Evolutionary conservation across 2,888 invertebrate species (phyloP).

Genomic region (Nudaria mundana): DNA sequence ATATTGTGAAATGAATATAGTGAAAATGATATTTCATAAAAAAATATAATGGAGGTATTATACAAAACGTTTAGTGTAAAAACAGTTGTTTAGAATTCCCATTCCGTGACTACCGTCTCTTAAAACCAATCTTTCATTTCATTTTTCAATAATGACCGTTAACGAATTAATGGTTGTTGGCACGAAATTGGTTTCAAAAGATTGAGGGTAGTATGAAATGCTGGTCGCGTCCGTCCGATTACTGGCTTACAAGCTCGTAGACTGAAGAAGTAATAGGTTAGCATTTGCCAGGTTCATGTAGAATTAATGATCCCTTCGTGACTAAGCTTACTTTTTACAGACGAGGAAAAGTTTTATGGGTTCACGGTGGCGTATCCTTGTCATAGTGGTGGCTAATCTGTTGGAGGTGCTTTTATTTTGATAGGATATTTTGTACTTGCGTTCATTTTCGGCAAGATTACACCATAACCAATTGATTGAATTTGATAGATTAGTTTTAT

Average conservation of each 20-base stretch:
- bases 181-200: constrained; percentile 29
- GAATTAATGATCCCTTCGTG: constrained; percentile 69
- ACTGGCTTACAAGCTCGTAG: constrained; percentile 35
- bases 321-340: constrained; percentile 66
- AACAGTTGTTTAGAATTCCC: constrained; percentile 10
- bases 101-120: constrained; percentile 18
- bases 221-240: constrained; percentile 57
- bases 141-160: constrained; percentile 33
- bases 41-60: too few relatives aligned
- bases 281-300: constrained; percentile 41
- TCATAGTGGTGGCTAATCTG: constrained; percentile 47
- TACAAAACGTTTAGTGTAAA: constrained; percentile 12
- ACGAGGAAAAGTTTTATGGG: constrained; percentile 68
- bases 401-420: constrained; percentile 39
- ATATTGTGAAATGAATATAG: too few relatives aligned
- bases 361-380: constrained; percentile 43
- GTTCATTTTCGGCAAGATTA: constrained; percentile 15
- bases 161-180: constrained; percentile 35
- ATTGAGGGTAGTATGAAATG: constrained; percentile 34
- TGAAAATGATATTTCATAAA: too few relatives aligned
- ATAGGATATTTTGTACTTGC: constrained; percentile 32
- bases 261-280: constrained; percentile 21
- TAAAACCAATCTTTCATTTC: constrained; percentile 11
- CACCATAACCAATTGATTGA: constrained; percentile 33
- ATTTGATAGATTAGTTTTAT: constrained; percentile 40